Base-by-base conservation (phyloP, 2,888 invertebrate genomes). In the Conomelus anceps region DNA sequence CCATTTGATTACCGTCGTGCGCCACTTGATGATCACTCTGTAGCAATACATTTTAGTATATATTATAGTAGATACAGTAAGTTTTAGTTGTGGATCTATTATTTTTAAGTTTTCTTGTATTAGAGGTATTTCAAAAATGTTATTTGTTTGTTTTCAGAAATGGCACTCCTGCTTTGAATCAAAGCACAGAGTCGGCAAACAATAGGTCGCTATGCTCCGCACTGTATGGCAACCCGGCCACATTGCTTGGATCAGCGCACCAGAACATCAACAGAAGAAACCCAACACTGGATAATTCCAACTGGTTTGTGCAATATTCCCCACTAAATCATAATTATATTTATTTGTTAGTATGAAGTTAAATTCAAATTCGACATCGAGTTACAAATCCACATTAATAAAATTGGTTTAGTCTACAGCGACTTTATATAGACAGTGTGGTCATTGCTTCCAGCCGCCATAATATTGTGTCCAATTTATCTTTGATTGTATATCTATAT, bases 201-300 rank as follows among this genome's bases (percentile, higher is more conserved):
- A 84, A 86, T 17, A 88, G 85, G 22, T 86, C 87, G 87, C 86
- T 89, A 24, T 90, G 91, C 17, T 91, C 91, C 0, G 91, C 91
- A 22, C 89, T 91, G 22, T 91, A 91, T 85, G 91, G 90, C 23
- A 91, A 90, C 86, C 91, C 91, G 17, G 89, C 91, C 4, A 89
- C 91, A 0, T 87, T 91, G 13, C 90, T 91, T 11, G 91, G 91
- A n/a, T 29, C 89, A 84, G 41, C 63, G n/a, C 89, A 89, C 23
- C 22, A 85, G 17, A 84, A 88, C 34, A 34, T 84, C 84, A 88
- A 88, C 86, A 89, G 89, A 7, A 1, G 63, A 63, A 63, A 63
- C 63, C 34, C 34, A 9, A 6, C 34, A 89, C 89, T 85, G 23
- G 88, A 88, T n/a, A 90, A 89, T 84, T 89, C 90, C 22, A 86